phyloP scores from a whole-genome alignment of 2,888 invertebrate genomes.

The Pterostichus niger region DNA sequence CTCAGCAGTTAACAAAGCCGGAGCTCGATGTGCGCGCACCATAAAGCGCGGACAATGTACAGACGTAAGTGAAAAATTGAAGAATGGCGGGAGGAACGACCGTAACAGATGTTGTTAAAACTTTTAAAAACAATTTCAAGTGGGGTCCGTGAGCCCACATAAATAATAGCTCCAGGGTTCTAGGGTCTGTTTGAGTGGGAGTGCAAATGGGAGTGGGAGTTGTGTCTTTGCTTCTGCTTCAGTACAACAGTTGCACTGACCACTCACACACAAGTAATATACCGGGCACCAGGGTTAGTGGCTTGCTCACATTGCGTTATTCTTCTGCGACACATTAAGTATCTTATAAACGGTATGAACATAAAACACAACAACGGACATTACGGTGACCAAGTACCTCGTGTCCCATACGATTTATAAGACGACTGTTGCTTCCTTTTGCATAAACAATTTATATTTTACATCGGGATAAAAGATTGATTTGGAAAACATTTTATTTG shows the following conservation, averaged over 20 bases:
- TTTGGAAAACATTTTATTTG: background rate
- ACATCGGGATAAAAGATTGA: background rate
- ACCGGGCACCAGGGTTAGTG: background rate
- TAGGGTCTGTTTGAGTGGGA: conserved; percentile 44
- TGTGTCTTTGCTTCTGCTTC: background rate
- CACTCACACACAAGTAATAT: conserved; percentile 31
- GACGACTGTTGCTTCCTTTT: conserved; percentile 30
- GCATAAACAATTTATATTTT: conserved; percentile 16
- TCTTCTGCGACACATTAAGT: conserved; percentile 50
- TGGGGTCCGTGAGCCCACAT: conserved; percentile 69
- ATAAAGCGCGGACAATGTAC: conserved; percentile 65
- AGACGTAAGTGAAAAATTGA: conserved; percentile 72
- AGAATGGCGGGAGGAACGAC: conserved; percentile 69
- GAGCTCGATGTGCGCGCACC: conserved; percentile 56
- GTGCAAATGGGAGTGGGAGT: background rate
- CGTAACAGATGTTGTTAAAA: conserved; percentile 71
- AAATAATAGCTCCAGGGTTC: conserved; percentile 70
- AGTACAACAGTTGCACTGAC: conserved; percentile 17
- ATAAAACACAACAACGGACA: conserved; percentile 30
- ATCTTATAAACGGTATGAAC: conserved; percentile 32
- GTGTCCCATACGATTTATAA: conserved; percentile 5
- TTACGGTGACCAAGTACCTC: background rate
- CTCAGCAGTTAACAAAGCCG: conserved; percentile 63
- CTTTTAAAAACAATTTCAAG: conserved; percentile 71
- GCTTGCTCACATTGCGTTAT: conserved; percentile 34